Conservation (phyloP, 2,888 invertebrate genomes). For the Bombyx huttoni region DNA sequence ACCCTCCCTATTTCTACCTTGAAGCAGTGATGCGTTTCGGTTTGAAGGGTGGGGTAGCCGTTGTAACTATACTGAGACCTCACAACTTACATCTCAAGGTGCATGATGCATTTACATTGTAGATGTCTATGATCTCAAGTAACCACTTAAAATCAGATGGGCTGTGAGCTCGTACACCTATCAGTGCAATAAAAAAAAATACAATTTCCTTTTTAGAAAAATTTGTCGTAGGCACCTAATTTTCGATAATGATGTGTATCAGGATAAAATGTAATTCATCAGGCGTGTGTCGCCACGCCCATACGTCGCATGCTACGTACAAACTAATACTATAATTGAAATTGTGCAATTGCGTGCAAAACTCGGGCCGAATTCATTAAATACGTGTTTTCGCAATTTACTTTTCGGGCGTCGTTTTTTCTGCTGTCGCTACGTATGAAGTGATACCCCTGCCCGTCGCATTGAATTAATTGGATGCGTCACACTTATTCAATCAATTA, state of each 20-base stretch:
- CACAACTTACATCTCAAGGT: no score
- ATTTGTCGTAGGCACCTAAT: constrained; percentile 1
- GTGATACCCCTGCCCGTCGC: constrained; percentile 30
- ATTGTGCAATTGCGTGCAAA: constrained; percentile 73
- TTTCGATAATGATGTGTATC: constrained; percentile 8
- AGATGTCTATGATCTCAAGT: no score
- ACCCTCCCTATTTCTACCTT: no score
- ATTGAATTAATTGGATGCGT: constrained; percentile 43
- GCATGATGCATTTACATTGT: no score
- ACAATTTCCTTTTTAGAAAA: not conserved
- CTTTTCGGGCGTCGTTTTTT: constrained; percentile 26
- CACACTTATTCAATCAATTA: constrained; percentile 15
- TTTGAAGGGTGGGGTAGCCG: no score
- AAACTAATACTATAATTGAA: constrained; percentile 72
- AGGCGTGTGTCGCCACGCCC: constrained; percentile 30
- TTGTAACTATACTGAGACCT: no score
- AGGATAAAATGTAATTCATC: constrained; percentile 26
- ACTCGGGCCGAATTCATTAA: constrained; percentile 65
- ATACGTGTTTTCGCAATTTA: constrained; percentile 50
- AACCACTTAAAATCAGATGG: no score
- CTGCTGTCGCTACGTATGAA: not conserved
- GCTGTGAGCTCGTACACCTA: no score
- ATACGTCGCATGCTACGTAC: constrained; percentile 17
- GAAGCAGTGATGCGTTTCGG: no score
- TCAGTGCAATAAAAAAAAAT: no score